A percentile compares a stretch with the other conserved stretches of the same genome.
Evolutionary conservation across 1,140 invertebrate genomes (phyloP).

Genomic region (Trichonephila inaurata): DNA sequence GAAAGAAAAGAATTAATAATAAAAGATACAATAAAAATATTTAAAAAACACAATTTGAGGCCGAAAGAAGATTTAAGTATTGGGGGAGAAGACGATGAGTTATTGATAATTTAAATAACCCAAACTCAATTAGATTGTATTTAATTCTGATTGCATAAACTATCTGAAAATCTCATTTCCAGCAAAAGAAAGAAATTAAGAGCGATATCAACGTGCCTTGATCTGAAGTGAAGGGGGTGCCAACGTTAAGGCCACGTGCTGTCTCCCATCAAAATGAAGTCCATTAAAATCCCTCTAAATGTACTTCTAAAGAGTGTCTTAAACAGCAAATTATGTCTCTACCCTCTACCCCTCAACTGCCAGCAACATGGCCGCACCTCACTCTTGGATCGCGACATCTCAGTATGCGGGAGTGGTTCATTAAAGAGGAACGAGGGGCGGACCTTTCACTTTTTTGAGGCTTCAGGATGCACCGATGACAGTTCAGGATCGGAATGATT

Average conservation of each 20-base stretch:
- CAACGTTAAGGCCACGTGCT: not conserved
- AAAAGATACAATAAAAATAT: too few relatives aligned
- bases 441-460: constrained; percentile 40
- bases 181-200: not conserved
- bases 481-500: constrained; percentile 33
- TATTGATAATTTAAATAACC: not conserved
- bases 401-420: constrained; percentile 39
- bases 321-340: constrained; percentile 36
- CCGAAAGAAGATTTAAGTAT: too few relatives aligned
- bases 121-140: not conserved
- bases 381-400: not conserved
- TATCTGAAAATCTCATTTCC: not conserved
- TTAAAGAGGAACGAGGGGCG: constrained; percentile 25
- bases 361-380: not conserved
- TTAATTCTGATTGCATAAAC: not conserved
- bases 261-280: constrained; percentile 36
- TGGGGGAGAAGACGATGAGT: too few relatives aligned
- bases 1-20: too few relatives aligned
- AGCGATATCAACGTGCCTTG: not conserved
- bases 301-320: constrained; percentile 37
- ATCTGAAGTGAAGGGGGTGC: not conserved
- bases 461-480: constrained; percentile 15
- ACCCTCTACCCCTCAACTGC: not conserved
- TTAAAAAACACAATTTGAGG: too few relatives aligned
- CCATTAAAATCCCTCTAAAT: constrained; percentile 22